Evolutionary conservation across 2,888 invertebrate genomes (phyloP), one percentile per base, ranked within the genome.

Genomic region (Syrphus vitripennis): DNA sequence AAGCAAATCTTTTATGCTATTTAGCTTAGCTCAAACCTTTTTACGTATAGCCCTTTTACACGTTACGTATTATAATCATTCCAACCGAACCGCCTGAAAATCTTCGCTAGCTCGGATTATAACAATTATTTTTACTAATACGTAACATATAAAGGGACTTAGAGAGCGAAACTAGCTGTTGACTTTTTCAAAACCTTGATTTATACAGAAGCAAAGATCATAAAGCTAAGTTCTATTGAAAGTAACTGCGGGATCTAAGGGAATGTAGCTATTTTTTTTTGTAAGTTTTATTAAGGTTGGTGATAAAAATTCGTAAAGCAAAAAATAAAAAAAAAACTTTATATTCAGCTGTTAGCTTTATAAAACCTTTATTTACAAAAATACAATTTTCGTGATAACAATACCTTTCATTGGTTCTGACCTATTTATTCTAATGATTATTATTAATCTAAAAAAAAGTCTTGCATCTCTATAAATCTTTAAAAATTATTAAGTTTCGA

Each of bases 1-100:
- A 26, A 37, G 21, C 12, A 42, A 31, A 37, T 1, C 2, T 42
- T n/a, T n/a, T 16, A 48, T 3, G 76, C 71, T 45, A 1, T 67
- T 31, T 69, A 53, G 67, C 55, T 67, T 67, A 76, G 81, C 72
- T 61, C 72, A 81, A 81, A 81, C 81, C 80, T 76, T 65, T 6
- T 29, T 9, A 19, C 2, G 16, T 14, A 14, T 14, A 59, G 3
- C 37, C 37, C 14, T 37, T 19, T 24, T 1, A 16, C 0, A 5
- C 29, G 24, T 31, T 31, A 55, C 2, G 31, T 29, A 31, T 31
- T 19, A 31, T 55, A 31, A 31, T 2, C 10, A 5, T 31, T 55
- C 9, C 4, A 53, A 53, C 16, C n/a, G 7, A n/a, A n/a, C n/a
- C 7, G 0, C 3, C n/a, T n/a, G n/a, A n/a, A 50, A 50, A 1